Evolutionary conservation across 2,888 invertebrate species (phyloP).

Genomic region (Nemapogon koenigi): DNA sequence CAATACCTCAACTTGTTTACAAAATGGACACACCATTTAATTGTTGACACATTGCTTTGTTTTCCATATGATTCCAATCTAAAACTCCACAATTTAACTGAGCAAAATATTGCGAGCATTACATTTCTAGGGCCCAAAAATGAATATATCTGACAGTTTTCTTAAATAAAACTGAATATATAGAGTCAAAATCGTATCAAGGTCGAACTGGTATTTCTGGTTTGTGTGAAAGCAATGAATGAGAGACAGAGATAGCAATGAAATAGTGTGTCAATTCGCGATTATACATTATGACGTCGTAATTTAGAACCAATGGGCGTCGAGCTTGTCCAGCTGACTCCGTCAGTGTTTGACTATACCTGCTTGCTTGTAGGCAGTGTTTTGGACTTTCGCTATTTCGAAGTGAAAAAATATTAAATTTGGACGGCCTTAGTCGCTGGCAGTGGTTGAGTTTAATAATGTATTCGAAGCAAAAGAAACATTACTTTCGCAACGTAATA

Average conservation of each 20-base stretch:
- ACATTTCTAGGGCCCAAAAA: neutral
- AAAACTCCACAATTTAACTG: slow-evolving; percentile 15
- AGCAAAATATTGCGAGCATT: neutral
- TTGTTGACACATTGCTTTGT: slow-evolving; percentile 53
- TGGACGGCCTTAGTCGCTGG: slow-evolving; percentile 52
- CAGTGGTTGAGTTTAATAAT: slow-evolving; percentile 57
- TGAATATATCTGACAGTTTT: too few relatives aligned
- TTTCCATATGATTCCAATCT: slow-evolving; percentile 44
- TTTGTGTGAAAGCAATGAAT: slow-evolving; percentile 30
- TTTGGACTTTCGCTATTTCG: slow-evolving; percentile 37
- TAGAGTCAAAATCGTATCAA: slow-evolving; percentile 30
- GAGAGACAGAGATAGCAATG: slow-evolving; percentile 27
- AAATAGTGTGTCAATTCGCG: slow-evolving; percentile 31
- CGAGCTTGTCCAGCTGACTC: slow-evolving; percentile 48
- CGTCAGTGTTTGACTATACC: slow-evolving; percentile 47
- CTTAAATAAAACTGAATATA: neutral
- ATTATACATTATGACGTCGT: slow-evolving; percentile 25
- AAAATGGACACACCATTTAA: slow-evolving; percentile 29
- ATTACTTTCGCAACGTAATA: slow-evolving; percentile 58
- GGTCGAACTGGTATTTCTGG: slow-evolving; percentile 27
- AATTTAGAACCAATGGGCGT: slow-evolving; percentile 61
- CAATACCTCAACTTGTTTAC: slow-evolving; percentile 36
- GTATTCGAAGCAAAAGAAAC: slow-evolving; percentile 63
- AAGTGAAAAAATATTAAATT: slow-evolving; percentile 32
- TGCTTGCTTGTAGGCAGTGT: slow-evolving; percentile 10